Base-by-base conservation (phyloP, 2,113 vertebrate genomes). In the Thunnus thynnus region DNA sequence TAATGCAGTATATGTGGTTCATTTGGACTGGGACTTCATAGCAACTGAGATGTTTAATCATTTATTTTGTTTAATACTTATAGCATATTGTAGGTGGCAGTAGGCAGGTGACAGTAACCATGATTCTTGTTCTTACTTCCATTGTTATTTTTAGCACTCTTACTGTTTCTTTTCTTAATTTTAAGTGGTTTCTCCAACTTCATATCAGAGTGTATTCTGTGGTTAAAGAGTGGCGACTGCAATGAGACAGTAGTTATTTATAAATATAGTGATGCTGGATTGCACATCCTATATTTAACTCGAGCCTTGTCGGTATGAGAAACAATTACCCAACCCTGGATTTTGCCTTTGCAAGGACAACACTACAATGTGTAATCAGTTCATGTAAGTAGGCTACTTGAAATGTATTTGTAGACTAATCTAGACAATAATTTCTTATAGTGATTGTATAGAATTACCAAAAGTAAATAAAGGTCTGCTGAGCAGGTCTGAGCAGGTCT, bases 321-420 rank as follows among this genome's bases (percentile, higher is more conserved):
- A 87, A 80, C 67, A 76, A 67, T 70, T 7, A 20, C 14, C 36
- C 22, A 78, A 62, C 72, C 60, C 20, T 75, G 65, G 36, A 55
- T n/a, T 30, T 30, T 18, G 16, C 77, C 27, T 14, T 70, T 41
- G 48, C 63, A 52, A 65, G 66, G 76, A 69, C 56, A 61, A 10
- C 25, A 52, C 4, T 13, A 62, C 69, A 86, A 82, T 76, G 62
- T 72, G 32, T 25, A 36, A 54, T 71, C 56, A 5, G 20, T 65
- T 32, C 5, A 71, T 50, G 14, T 46, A n/a, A 64, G 22, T 5
- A 4, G 25, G 17, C 41, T 4, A 25, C 44, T 62, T 78, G 62
- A 66, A 20, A 48, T 67, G 4, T 41, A 58, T 58, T 60, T 52
- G 18, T 41, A 10, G 17, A 58, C 17, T 30, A 47, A n/a, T 57